A percentile compares a stretch with the other conserved stretches of the same genome.
phyloP scores from a whole-genome alignment of 2,888 invertebrate genomes.

The Dilophus febrilis region DNA sequence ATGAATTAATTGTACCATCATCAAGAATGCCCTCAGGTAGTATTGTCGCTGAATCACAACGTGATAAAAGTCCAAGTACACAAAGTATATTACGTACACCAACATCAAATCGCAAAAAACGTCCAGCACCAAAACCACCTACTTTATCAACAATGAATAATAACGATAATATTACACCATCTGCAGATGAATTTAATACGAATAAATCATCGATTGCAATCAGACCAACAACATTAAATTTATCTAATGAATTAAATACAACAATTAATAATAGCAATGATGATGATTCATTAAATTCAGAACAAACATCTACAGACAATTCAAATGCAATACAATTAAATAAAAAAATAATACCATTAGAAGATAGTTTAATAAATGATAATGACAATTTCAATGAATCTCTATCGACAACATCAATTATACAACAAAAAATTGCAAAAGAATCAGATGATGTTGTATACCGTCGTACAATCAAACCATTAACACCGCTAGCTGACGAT shows the following conservation, averaged over 20 bases:
- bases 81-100: constrained; percentile 19
- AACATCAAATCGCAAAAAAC: constrained; percentile 37
- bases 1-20: neutral
- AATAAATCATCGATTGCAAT: neutral
- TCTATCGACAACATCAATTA: constrained; percentile 12
- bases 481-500: constrained; percentile 9
- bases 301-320: too few species aligned
- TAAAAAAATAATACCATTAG: constrained; percentile 18
- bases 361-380: constrained; percentile 14
- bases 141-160: neutral
- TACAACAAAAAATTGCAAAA: constrained; percentile 8
- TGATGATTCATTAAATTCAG: too few species aligned
- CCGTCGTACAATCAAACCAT: constrained; percentile 19
- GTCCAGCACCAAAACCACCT: constrained; percentile 49
- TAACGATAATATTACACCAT: neutral
- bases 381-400: constrained; percentile 8
- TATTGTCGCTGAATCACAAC: too few species aligned
- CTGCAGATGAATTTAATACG: neutral
- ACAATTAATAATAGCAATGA: neutral
- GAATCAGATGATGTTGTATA: constrained; percentile 17
- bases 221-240: neutral
- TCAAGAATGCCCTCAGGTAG: neutral
- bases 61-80: constrained; percentile 13
- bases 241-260: neutral
- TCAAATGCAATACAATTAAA: too few species aligned